Conservation (phyloP, 2,113 vertebrate genomes). For the Pseudorectes ferrugineus region DNA sequence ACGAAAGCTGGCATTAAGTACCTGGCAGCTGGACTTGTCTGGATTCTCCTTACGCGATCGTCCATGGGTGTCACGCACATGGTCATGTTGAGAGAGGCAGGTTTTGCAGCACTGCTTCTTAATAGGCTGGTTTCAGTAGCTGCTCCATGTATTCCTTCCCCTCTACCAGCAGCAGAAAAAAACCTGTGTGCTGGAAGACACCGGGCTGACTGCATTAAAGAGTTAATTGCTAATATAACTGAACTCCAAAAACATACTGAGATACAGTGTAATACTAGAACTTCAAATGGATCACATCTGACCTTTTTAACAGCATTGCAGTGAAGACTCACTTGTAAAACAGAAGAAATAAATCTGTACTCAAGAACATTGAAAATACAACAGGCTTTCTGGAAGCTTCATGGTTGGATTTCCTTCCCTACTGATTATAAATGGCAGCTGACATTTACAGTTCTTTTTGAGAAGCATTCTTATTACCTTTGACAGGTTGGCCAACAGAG, state of each 20-base stretch:
- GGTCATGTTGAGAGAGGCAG: background rate
- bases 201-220: background rate
- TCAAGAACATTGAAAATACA: background rate
- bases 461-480: background rate
- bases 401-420: background rate
- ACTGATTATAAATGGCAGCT: background rate
- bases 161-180: background rate
- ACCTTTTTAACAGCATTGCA: background rate
- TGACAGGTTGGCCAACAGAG: background rate
- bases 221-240: background rate
- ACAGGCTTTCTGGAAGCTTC: background rate
- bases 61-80: fast-evolving
- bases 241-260: background rate
- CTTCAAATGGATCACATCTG: background rate
- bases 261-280: background rate
- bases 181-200: background rate
- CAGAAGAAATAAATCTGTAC: background rate
- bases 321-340: background rate
- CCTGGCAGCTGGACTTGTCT: background rate
- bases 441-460: background rate
- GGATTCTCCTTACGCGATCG: fast-evolving
- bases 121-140: background rate
- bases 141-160: background rate
- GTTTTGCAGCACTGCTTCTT: background rate
- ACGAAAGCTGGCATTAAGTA: background rate